Evolutionary conservation across 2,797 vertebrate genomes (phyloP).

Genomic region (Neomorphus geoffroyi): DNA sequence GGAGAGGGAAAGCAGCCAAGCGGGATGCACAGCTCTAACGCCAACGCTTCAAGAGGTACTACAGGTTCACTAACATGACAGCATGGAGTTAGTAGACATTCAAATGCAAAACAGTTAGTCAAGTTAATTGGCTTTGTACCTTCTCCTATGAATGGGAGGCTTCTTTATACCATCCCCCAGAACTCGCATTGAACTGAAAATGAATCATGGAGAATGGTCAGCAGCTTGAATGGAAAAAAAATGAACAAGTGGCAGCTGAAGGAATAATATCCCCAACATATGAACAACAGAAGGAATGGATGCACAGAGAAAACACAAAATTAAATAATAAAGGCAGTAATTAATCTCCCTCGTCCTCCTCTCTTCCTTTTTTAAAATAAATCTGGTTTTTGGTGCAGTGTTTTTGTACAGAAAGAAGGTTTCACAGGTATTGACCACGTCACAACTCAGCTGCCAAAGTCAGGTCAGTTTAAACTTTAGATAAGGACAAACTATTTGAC

Average conservation of each 20-base stretch:
- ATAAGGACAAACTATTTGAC: slow-evolving; percentile 7
- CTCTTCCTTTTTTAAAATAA: neutral
- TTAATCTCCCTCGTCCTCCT: neutral
- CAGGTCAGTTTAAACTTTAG: slow-evolving; percentile 8
- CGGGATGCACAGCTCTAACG: neutral
- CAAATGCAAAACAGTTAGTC: slow-evolving; percentile 69
- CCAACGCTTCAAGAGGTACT: neutral
- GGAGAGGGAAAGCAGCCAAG: neutral
- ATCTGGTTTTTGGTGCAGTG: accelerated
- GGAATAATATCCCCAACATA: neutral
- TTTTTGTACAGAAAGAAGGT: neutral
- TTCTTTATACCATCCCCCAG: slow-evolving; percentile 86
- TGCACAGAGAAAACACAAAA: neutral
- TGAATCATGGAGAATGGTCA: slow-evolving; percentile 83
- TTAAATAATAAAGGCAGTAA: neutral
- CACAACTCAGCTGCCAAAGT: neutral
- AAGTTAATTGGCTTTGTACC: slow-evolving; percentile 80
- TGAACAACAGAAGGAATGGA: slow-evolving; percentile 2
- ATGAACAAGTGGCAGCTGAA: slow-evolving; percentile 52
- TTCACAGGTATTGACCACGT: neutral
- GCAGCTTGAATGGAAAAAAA: slow-evolving; percentile 47
- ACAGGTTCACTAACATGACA: slow-evolving; percentile 15
- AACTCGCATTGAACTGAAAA: slow-evolving; percentile 88
- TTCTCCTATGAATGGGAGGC: slow-evolving; percentile 93
- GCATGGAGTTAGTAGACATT: slow-evolving; percentile 71